Percentiles rank a stretch among this genome's conserved stretches.
Evolutionary conservation across 2,888 invertebrate genomes (phyloP).

Genomic region (Napeogenes sylphis): DNA sequence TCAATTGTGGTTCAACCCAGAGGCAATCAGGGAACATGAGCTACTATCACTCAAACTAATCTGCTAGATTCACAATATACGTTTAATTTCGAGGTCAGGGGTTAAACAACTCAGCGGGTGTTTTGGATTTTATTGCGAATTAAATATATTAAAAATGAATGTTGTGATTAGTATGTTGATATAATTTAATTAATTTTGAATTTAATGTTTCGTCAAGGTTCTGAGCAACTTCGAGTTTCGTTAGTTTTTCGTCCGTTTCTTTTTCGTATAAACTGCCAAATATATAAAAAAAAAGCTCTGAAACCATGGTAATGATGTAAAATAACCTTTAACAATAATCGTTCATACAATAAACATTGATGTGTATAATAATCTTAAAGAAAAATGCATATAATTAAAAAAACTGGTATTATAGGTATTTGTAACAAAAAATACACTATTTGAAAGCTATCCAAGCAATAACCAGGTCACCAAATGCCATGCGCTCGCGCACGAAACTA

Average conservation of each 20-base stretch:
- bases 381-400: too few relatives aligned
- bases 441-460: slow-evolving; percentile 11
- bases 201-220: too few relatives aligned
- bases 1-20: slow-evolving; percentile 37
- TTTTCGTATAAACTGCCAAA: too few relatives aligned
- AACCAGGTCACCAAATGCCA: slow-evolving; percentile 44
- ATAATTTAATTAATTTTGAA: too few relatives aligned
- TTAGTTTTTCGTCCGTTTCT: too few relatives aligned
- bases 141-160: neutral
- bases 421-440: slow-evolving; percentile 9
- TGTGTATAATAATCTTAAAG: too few relatives aligned
- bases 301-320: too few relatives aligned
- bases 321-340: too few relatives aligned
- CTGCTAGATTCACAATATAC: neutral
- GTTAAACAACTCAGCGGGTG: neutral
- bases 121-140: neutral
- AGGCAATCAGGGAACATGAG: slow-evolving; percentile 17
- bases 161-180: neutral
- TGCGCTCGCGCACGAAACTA: slow-evolving; percentile 44
- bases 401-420: too few relatives aligned
- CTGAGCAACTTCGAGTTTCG: too few relatives aligned
- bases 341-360: too few relatives aligned
- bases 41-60: slow-evolving; percentile 3
- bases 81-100: neutral
- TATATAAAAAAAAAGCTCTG: too few relatives aligned